Percentiles rank a stretch among this genome's conserved stretches.
Conservation (phyloP, 2,797 vertebrate genomes). For the Myotis daubentonii region DNA sequence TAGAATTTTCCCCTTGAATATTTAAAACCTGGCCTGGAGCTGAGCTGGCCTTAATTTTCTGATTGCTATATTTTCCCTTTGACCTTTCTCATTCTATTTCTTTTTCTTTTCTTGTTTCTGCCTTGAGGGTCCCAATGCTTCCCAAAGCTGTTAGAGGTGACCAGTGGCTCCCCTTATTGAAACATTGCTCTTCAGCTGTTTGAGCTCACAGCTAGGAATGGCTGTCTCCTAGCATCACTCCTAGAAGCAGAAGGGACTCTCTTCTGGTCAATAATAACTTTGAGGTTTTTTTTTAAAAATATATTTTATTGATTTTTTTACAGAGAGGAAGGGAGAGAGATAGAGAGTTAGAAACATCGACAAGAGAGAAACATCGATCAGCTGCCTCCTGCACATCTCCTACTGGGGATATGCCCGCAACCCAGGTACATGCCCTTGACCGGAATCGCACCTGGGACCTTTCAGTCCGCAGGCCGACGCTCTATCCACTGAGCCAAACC, state of each 20-base stretch:
- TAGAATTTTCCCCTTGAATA: conserved; percentile 56
- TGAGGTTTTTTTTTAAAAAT: no score
- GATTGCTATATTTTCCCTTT: conserved; percentile 54
- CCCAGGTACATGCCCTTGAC: no score
- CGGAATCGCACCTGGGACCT: no score
- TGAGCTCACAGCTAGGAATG: background rate
- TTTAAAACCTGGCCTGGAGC: background rate
- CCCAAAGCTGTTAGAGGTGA: conserved; percentile 28
- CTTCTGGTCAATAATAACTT: conserved; percentile 12
- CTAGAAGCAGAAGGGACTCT: conserved; percentile 26
- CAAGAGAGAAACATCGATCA: no score
- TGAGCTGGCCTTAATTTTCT: conserved; percentile 46
- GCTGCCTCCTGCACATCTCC: no score
- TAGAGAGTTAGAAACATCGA: no score
- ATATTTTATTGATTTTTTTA: no score
- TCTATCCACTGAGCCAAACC: no score
- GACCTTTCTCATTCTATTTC: conserved; percentile 2
- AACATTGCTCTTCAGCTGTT: background rate
- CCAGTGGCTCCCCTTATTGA: background rate
- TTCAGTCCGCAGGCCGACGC: no score
- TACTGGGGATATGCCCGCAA: no score
- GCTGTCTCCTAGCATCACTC: conserved; percentile 5
- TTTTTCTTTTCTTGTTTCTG: conserved; percentile 38
- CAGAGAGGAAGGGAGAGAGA: no score
- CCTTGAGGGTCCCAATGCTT: background rate